Base-by-base conservation (phyloP, 92 coral and sea anemone genomes). In the Isaurus tuberculatus region DNA sequence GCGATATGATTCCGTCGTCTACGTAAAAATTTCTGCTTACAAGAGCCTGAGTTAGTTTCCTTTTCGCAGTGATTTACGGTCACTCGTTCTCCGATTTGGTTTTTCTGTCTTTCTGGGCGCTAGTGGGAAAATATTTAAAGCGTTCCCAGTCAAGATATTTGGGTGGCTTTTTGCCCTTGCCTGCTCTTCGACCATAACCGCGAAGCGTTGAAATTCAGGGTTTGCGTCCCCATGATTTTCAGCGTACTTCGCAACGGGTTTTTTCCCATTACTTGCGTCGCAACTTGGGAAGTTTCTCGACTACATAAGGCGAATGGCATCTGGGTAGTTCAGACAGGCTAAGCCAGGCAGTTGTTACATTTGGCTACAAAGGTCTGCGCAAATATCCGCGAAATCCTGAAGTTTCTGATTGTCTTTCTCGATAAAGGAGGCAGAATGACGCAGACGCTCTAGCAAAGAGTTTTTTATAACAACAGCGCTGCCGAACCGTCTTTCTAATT, bases 141-240 rank as follows among this genome's bases (percentile, higher is more conserved):
- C 43, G 70, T 55, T 64, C 34, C 88, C 77, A n/a, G 88, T 85
- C 46, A 86, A 32, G 27, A 86, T 79, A 43, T 79, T 86, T 25
- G 86, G 89, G 42, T 86, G 84, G 44, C 77, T 85, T 69, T 49
- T 80, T 23, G 81, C 61, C 80, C 77, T 86, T 2, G 89, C 79
- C 57, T 53, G 89, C 64, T 67, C 28, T 63, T 86, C 49, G 19
- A 79, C 72, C 34, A 86, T 9, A n/a, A 30, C 70, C 34, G 89
- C 77, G 32, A 80, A 70, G 43, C 27, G 31, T 20, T 64, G 32
- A 34, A 80, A 86, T 51, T 82, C 70, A 43, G 89, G 89, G 30
- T 85, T 78, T 44, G 89, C 79, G 16, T 85, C 85, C 23, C 70
- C 30, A 65, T 79, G 43, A 28, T 68, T 43, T 20, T 84, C 87